Percentiles rank a stretch among this genome's conserved stretches.
phyloP scores from a whole-genome alignment of 2,888 invertebrate genomes.

The Archips crataeganus region DNA sequence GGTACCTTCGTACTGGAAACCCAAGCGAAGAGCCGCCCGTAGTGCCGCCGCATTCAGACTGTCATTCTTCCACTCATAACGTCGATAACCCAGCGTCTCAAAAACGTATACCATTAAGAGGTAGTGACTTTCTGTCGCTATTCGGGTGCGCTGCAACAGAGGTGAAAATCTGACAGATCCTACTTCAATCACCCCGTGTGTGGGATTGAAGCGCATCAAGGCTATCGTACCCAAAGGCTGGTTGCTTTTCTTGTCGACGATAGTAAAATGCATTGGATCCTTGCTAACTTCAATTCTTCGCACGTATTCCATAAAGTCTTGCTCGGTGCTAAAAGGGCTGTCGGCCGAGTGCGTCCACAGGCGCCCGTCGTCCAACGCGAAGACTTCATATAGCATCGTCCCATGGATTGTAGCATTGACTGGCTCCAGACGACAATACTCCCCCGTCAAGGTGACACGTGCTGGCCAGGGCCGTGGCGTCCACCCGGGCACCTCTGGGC shows the following conservation, averaged over 20 bases:
- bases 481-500: neutral
- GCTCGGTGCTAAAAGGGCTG: neutral
- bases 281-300: neutral
- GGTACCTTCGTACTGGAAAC: neutral
- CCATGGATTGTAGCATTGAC: neutral
- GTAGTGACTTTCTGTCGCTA: neutral
- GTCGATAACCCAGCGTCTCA: conserved; percentile 4
- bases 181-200: neutral
- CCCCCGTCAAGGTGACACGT: neutral
- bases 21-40: neutral
- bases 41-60: conserved; percentile 9
- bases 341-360: neutral
- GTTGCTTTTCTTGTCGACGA: neutral
- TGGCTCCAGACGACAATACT: neutral
- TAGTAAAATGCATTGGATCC: neutral
- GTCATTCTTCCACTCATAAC: conserved; percentile 4
- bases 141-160: neutral
- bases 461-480: neutral
- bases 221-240: neutral
- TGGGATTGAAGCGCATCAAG: neutral
- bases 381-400: neutral
- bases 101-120: neutral
- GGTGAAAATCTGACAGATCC: neutral
- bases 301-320: neutral
- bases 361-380: neutral